These are phyloP conservation scores for Scomber japonicus DNA, from an alignment of 2,113 vertebrate species.

Conservation along the genomic window DNA sequence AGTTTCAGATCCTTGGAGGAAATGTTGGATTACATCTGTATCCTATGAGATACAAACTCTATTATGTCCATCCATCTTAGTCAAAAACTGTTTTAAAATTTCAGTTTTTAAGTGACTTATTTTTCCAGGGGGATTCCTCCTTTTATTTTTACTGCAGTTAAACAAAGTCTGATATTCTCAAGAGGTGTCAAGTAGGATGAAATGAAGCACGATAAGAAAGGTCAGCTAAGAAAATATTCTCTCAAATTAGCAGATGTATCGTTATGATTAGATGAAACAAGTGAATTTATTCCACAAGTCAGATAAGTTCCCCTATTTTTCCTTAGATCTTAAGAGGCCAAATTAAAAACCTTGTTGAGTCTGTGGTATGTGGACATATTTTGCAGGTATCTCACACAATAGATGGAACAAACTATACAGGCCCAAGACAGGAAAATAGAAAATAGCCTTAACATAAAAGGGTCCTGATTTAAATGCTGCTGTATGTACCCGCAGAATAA, in stretches of 20 bases:
- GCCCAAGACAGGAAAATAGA: conserved; percentile 26
- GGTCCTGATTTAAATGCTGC: conserved; percentile 1
- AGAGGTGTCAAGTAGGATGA: not conserved
- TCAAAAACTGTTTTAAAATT: conserved; percentile 24
- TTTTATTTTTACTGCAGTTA: not conserved
- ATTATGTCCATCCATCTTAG: conserved; percentile 17
- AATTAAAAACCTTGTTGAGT: not conserved
- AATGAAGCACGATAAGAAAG: not conserved
- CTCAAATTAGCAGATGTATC: not conserved
- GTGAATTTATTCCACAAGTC: not conserved
- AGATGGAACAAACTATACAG: conserved; percentile 2
- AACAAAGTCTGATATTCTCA: not conserved
- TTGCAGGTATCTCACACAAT: conserved; percentile 31
- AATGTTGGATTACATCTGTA: conserved; percentile 18
- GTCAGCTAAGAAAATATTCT: not conserved
- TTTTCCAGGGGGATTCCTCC: not conserved
- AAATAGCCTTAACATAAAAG: not conserved
- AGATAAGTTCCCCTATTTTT: not conserved
- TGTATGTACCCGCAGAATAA: conserved; percentile 22
- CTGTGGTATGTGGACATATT: conserved; percentile 22
- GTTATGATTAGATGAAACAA: not conserved
- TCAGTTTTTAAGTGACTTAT: not conserved
- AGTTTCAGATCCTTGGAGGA: conserved; percentile 15
- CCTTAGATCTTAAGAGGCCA: not conserved
- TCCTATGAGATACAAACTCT: conserved; percentile 25